Base-by-base conservation (phyloP, 2,113 vertebrate genomes). In the Bujurquina vittata region DNA sequence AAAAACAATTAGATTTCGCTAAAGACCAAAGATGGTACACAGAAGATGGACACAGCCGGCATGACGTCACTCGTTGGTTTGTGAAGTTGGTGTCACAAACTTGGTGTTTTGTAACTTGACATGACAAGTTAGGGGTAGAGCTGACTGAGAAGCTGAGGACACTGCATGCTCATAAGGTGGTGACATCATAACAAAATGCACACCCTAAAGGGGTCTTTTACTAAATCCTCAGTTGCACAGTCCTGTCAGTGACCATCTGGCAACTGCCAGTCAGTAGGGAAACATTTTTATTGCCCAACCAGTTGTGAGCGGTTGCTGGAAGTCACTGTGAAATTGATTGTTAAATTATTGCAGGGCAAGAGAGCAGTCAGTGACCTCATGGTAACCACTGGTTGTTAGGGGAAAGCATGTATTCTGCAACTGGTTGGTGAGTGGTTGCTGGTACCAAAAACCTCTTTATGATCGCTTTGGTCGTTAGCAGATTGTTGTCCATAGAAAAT, bases 131-230 rank as follows among this genome's bases (percentile, higher is more conserved):
- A 52, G 0, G 7, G 65, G 10, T 56, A 56, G 10, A 22, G 8
- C 55, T 56, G 55, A 22, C 8, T 5, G n/a, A 56, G 55, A 56
- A 56, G 4, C 43, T 20, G 65, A 69, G 40, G 43, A 72, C 26
- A 12, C 40, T 18, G 1, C 22, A 11, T 49, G 15, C 18, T 18
- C 43, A 20, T 26, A 7, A 15, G 40, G 10, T 49, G 17, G 10
- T 0, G 15, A 56, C 0, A 49, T 12, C 23, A 46, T 31, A 23
- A 20, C 65, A 0, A 52, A 31, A 52, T 1, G 43, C 65, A 52
- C 43, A 31, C 0, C 5, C 43, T 0, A 1, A 52, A 52, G 29
- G 10, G 20, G 23, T 72, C 5, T 5, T 49, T 46, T 52, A 52
- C 29, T 7, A 49, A 69, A 18, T 40, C 22, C 46, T 46, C 43